Evolutionary conservation across 2,888 invertebrate species (phyloP), one percentile per base, ranked within the genome.

Genomic region (Heteromyza rotundicornis): DNA sequence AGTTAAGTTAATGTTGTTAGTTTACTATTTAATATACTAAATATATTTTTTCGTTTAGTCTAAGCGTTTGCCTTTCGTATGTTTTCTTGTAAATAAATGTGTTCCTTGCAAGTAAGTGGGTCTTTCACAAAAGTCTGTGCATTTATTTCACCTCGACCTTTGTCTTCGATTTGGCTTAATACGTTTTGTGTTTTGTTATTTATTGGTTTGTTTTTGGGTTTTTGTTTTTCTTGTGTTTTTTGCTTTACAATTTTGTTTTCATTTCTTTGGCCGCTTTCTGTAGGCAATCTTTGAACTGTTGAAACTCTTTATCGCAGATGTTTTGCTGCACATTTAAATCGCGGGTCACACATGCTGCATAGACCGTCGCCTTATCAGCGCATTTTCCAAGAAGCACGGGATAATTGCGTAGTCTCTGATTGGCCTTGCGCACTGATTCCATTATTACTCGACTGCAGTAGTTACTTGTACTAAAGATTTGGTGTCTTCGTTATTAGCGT

Each of bases 361-460:
- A 96, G 0, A 85, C 72, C 1, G 86, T 77, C 1, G 89, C 92
- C 73, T 89, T 86, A 69, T 88, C 87, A 5, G 88, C 86, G 80
- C 94, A 95, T 80, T 90, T 89, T 0, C 87, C 87, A 65, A 93
- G 85, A 52, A 93, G 75, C 53, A 88, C 69, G 0, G 95, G 94
- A 84, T 92, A 94, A 69, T 89, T 89, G 57, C 87, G 87, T 58
- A 94, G 84, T 70, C 94, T 86, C 61, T 87, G 86, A 75, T 86
- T 89, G 1, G 94, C 93, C 80, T 87, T 90, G 61, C 85, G 86
- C n/a, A 94, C 91, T 22, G 92, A 87, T 83, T 94, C 94, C 94
- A 94, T 94, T 71, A 59, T 59, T 47, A 14, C 12, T 32, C 5
- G 7, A 47, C 14, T 47, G 14, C 5, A 40, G 23, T 7, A n/a